Evolutionary conservation across 2,888 invertebrate genomes (phyloP), one percentile per base, ranked within the genome.

Genomic region (Lasiommata megera): DNA sequence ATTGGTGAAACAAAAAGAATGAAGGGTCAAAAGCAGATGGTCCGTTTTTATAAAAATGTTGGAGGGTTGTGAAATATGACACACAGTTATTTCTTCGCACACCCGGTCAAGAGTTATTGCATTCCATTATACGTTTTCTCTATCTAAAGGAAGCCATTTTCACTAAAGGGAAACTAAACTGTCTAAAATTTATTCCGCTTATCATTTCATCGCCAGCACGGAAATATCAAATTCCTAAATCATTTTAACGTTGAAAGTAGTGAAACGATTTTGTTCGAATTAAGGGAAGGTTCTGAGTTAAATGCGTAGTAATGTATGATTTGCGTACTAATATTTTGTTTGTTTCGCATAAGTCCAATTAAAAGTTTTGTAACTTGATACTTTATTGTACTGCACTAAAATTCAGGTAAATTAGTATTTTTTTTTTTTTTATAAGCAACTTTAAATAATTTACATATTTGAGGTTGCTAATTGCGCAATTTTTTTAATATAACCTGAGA

Each of bases 81-180:
- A 89, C 88, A 84, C 84, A 88, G 89, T 90, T 90, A 90, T 90
- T 89, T 88, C 89, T 87, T 87, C 89, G 90, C 89, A 86, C 90
- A 90, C 87, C 90, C 89, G 90, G 88, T 88, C 90, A 89, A 88
- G 89, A 89, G 88, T 90, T 90, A 89, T 89, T 87, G 90, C 89
- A 90, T 89, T 90, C 89, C 87, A 90, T 90, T 89, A 89, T 86
- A 86, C 86, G 87, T 83, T 88, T 88, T 78, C 88, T 89, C 88
- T 89, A 89, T 89, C 88, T 88, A 85, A 84, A 88, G 87, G 86
- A 88, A 89, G 88, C 89, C 84, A 87, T 90, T 90, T 88, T 82
- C 88, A 82, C 88, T 81, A 82, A 85, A 82, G 81, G 81, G 82
- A 82, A 85, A 87, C 88, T 85, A 85, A 84, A 80, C 79, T 81